Conservation (phyloP, 2,888 invertebrate genomes). For the Mythimna pallens region DNA sequence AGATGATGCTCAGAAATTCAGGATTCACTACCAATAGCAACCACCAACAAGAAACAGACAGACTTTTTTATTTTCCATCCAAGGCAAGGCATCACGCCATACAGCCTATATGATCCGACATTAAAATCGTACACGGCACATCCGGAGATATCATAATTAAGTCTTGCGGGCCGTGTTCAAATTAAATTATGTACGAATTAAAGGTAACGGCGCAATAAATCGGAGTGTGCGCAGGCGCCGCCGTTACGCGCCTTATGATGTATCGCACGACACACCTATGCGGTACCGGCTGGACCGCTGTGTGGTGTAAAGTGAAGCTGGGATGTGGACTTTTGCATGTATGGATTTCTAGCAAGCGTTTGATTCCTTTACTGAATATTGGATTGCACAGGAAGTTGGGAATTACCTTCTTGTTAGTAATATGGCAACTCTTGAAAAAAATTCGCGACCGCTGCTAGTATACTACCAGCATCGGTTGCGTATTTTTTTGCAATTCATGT, state of each 20-base stretch:
- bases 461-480: no score
- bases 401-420: no score
- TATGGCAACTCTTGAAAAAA: no score
- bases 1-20: constrained; percentile 19
- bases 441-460: no score
- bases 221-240: constrained; percentile 78
- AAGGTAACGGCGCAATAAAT: constrained; percentile 84
- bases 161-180: constrained; percentile 82
- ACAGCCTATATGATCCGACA: constrained; percentile 51
- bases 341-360: neutral
- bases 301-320: constrained; percentile 40
- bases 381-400: neutral
- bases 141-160: constrained; percentile 86
- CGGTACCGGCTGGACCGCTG: constrained; percentile 58
- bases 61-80: constrained; percentile 34
- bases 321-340: neutral
- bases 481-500: no score
- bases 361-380: neutral
- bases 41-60: constrained; percentile 30
- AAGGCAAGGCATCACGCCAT: constrained; percentile 37
- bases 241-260: constrained; percentile 79
- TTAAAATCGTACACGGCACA: constrained; percentile 63
- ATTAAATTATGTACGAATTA: constrained; percentile 87
- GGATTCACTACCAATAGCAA: constrained; percentile 39
- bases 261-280: constrained; percentile 72